Conservation (phyloP, 2,888 invertebrate genomes). For the Leucania comma region DNA sequence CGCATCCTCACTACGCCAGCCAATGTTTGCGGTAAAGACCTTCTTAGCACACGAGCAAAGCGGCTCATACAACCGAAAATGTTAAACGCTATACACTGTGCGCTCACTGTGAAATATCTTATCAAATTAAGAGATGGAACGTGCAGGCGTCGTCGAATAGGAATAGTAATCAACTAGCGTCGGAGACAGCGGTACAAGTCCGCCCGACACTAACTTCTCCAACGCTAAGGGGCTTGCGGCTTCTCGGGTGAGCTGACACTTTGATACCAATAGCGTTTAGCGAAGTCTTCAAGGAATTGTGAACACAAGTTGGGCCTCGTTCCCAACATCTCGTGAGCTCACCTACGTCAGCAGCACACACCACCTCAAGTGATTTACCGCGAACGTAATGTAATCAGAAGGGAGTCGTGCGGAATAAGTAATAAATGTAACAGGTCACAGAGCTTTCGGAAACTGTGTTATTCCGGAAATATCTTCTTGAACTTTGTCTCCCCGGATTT, state of each 20-base stretch:
- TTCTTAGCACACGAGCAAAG: constrained; percentile 5
- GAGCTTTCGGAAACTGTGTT: constrained; percentile 20
- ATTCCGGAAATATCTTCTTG: constrained; percentile 22
- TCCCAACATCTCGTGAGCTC: constrained; percentile 38
- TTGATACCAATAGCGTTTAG: constrained; percentile 71
- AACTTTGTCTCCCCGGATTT: neutral
- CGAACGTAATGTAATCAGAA: constrained; percentile 46
- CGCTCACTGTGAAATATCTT: constrained; percentile 48
- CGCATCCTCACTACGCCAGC: constrained; percentile 52
- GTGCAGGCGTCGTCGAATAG: constrained; percentile 51
- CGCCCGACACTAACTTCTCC: constrained; percentile 65
- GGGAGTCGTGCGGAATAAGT: constrained; percentile 31
- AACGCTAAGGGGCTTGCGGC: constrained; percentile 68
- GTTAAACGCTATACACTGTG: constrained; percentile 48
- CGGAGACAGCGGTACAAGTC: constrained; percentile 50
- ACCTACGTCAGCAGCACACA: constrained; percentile 45
- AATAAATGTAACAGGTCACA: constrained; percentile 29
- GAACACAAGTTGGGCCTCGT: constrained; percentile 42
- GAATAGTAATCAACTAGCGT: constrained; percentile 60
- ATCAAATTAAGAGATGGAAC: constrained; percentile 54
- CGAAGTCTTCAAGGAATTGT: constrained; percentile 56
- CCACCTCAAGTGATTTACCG: constrained; percentile 51
- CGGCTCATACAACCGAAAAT: constrained; percentile 18
- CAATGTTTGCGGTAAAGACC: constrained; percentile 54
- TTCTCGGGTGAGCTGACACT: constrained; percentile 69